phyloP scores from a whole-genome alignment of 2,797 vertebrate species.

The Hemitrygon akajei region DNA sequence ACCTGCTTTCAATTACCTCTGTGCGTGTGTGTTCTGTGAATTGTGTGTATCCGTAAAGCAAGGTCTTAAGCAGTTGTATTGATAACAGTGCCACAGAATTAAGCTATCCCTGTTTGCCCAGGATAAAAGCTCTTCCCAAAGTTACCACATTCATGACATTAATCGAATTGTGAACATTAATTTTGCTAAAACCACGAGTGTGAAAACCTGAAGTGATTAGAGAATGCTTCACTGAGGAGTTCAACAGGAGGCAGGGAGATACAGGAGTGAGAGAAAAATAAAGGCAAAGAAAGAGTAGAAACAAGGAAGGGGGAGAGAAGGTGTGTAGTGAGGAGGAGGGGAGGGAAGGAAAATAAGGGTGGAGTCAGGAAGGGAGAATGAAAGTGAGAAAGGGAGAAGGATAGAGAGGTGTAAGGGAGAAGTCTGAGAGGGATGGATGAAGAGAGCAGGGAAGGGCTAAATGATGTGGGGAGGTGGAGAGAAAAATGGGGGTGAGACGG shows the following conservation, averaged over 20 bases:
- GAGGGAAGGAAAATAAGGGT: too few species aligned
- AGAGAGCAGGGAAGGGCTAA: too few species aligned
- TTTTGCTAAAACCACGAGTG: not conserved
- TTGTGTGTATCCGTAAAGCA: constrained; percentile 48
- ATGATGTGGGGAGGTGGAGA: too few species aligned
- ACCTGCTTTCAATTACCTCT: constrained; percentile 52
- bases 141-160: constrained; percentile 38
- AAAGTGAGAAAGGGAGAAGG: too few species aligned
- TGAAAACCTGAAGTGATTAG: not conserved
- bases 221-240: constrained; percentile 19
- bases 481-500: too few species aligned
- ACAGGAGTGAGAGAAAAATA: constrained; percentile 43
- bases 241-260: constrained; percentile 40
- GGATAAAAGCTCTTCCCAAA: not conserved
- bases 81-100: constrained; percentile 44
- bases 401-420: constrained; percentile 50
- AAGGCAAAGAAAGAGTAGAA: constrained; percentile 39
- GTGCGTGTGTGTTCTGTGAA: constrained; percentile 47
- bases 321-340: constrained; percentile 28
- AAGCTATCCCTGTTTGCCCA: not conserved
- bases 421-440: constrained; percentile 44
- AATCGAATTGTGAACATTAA: constrained; percentile 46
- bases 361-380: too few species aligned
- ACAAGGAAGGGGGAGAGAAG: not conserved
- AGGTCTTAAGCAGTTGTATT: constrained; percentile 40